These are phyloP conservation scores for Trogon melanurus DNA, from an alignment of 2,113 vertebrate species.

Conservation along the genomic window DNA sequence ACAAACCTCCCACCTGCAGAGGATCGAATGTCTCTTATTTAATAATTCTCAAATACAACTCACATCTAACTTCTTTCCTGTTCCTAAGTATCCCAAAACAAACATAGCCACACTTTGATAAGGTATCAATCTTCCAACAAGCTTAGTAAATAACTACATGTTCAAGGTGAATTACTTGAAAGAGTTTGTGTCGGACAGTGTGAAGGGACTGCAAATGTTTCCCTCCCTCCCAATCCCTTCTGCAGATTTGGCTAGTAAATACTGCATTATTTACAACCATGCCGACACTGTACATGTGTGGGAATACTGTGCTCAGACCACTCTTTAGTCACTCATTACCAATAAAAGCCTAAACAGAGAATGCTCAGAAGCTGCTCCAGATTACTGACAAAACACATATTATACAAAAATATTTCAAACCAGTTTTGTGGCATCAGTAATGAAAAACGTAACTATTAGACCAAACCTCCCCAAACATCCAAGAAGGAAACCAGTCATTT, in stretches of 20 bases:
- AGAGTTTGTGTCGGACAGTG: neutral
- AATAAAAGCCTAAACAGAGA: neutral
- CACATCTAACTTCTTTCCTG: neutral
- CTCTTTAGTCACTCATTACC: neutral
- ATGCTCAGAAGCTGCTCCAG: neutral
- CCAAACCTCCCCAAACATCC: neutral
- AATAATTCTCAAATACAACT: neutral
- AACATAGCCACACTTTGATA: neutral
- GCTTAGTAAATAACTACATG: neutral
- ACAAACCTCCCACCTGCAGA: neutral
- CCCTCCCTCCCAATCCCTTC: neutral
- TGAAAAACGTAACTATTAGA: neutral
- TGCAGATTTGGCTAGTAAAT: neutral
- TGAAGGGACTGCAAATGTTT: neutral
- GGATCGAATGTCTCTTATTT: neutral
- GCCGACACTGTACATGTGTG: fast-evolving
- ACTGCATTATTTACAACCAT: neutral
- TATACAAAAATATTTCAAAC: neutral
- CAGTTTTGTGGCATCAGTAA: neutral
- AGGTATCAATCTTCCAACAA: neutral
- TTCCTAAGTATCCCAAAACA: neutral
- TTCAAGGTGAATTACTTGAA: neutral
- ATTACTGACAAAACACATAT: neutral
- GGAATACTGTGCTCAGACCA: neutral
- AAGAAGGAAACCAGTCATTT: neutral